Base-by-base conservation (phyloP, 2,113 vertebrate species). In the Jacana jacana region DNA sequence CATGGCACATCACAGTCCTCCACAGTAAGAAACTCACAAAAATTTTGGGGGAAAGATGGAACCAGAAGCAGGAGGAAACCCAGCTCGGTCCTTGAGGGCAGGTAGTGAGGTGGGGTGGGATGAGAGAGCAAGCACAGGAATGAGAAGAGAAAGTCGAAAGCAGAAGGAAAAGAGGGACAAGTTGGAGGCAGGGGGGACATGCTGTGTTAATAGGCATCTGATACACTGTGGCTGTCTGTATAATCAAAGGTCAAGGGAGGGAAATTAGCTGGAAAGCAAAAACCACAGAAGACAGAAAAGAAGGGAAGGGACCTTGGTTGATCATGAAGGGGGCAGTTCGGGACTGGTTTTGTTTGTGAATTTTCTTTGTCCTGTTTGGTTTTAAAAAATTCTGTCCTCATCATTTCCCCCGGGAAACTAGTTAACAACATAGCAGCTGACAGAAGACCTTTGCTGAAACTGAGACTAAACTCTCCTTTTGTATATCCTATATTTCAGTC, bases 401-500 rank as follows among this genome's bases (percentile, higher is more conserved):
- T 35, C 12, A 86, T 68, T 96, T 94, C 68, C 88, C 68, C 60
- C 61, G 77, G 82, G 82, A 94, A 91, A 86, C 40, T 11, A 91
- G 58, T 86, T 87, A 94, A 82, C 79, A 80, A 27, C 39, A 1
- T 65, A 90, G 79, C 64, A 90, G 72, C 85, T 91, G 64, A 86
- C 16, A 6, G 79, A 95, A 91, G 58, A 94, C 88, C 90, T 93
- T 94, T 88, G 76, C 90, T 81, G 90, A 86, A 89, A 84, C 48
- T 24, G 86, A 91, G 90, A 86, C 91, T 96, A 88, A 91, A 90
- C 51, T 94, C 91, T 88, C 76, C 55, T 83, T 94, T 61, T 81
- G 77, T 70, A 48, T 83, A 86, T 86, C 63, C 66, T 68, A 42
- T 63, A 64, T 40, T 63, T 58, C 24, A 66, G 71, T 14, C 71